Evolutionary conservation across 2,797 vertebrate species (phyloP).

Genomic region (Hapalemur alaotrensis): DNA sequence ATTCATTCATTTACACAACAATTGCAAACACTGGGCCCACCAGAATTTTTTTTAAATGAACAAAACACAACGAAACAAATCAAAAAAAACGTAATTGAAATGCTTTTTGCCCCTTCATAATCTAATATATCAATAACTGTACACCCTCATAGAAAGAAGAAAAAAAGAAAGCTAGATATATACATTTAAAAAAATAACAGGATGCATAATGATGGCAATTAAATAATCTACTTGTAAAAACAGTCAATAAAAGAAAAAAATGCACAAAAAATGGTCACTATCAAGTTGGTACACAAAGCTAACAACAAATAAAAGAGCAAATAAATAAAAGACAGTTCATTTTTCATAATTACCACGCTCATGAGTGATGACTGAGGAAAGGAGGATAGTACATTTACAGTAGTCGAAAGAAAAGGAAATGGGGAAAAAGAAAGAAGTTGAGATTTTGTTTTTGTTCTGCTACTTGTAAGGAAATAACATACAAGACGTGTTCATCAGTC

Average conservation of each 20-base stretch:
- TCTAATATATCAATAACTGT: slow-evolving; percentile 87
- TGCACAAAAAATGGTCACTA: slow-evolving; percentile 68
- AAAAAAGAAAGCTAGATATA: slow-evolving; percentile 75
- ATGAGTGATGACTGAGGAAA: slow-evolving; percentile 96
- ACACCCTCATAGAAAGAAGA: slow-evolving; percentile 87
- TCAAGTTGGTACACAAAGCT: slow-evolving; percentile 90
- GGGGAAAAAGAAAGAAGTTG: slow-evolving; percentile 76
- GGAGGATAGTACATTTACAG: slow-evolving; percentile 88
- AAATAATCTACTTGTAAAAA: slow-evolving; percentile 55
- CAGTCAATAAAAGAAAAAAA: slow-evolving; percentile 63
- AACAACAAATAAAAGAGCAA: slow-evolving; percentile 88
- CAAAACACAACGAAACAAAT: slow-evolving; percentile 63
- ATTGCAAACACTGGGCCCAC: slow-evolving; percentile 77
- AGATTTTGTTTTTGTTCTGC: slow-evolving; percentile 82
- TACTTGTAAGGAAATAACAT: slow-evolving; percentile 82
- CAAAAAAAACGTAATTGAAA: slow-evolving; percentile 71
- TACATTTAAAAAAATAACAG: slow-evolving; percentile 69
- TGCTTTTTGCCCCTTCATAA: slow-evolving; percentile 84
- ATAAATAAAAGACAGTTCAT: slow-evolving; percentile 80
- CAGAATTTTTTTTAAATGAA: slow-evolving; percentile 65
- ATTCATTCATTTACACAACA: slow-evolving; percentile 69
- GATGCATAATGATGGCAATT: slow-evolving; percentile 52
- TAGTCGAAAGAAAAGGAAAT: slow-evolving; percentile 86
- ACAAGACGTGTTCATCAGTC: slow-evolving; percentile 74
- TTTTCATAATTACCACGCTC: slow-evolving; percentile 97